Evolutionary conservation across 2,797 vertebrate genomes (phyloP).

Genomic region (Mus minutoides): DNA sequence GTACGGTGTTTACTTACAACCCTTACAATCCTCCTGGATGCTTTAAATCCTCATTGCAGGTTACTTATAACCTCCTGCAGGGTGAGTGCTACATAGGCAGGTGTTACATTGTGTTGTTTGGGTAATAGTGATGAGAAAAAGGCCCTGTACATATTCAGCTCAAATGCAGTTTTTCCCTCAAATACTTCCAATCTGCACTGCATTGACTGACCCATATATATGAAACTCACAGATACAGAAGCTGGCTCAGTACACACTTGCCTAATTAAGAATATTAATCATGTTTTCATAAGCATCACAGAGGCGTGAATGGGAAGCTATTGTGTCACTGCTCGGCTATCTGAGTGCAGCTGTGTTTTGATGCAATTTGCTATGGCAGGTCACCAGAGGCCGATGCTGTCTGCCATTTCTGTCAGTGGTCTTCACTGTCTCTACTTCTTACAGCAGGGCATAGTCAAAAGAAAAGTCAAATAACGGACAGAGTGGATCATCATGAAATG

Average conservation of each 20-base stretch:
- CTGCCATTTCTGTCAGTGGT: not conserved
- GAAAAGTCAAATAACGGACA: not conserved
- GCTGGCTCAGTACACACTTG: not conserved
- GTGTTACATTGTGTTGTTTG: not conserved
- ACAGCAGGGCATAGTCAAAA: not conserved
- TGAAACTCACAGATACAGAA: not conserved
- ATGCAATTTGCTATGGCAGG: not conserved
- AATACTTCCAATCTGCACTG: not conserved
- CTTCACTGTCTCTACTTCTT: not conserved
- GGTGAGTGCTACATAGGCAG: not conserved
- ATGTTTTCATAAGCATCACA: not conserved
- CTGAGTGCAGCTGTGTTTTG: accelerated
- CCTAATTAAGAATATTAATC: not conserved
- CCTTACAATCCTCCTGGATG: not conserved
- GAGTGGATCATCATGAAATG: not conserved
- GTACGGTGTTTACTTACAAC: not conserved
- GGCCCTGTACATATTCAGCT: not conserved
- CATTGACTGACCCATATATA: not conserved
- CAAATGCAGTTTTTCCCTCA: not conserved
- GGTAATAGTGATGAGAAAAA: not conserved
- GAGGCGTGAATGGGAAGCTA: not conserved
- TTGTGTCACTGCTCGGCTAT: not conserved
- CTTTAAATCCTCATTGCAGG: not conserved
- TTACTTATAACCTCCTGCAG: not conserved
- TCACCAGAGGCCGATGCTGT: not conserved